Evolutionary conservation across 2,888 invertebrate genomes (phyloP).

Genomic region (Tiphia femorata): DNA sequence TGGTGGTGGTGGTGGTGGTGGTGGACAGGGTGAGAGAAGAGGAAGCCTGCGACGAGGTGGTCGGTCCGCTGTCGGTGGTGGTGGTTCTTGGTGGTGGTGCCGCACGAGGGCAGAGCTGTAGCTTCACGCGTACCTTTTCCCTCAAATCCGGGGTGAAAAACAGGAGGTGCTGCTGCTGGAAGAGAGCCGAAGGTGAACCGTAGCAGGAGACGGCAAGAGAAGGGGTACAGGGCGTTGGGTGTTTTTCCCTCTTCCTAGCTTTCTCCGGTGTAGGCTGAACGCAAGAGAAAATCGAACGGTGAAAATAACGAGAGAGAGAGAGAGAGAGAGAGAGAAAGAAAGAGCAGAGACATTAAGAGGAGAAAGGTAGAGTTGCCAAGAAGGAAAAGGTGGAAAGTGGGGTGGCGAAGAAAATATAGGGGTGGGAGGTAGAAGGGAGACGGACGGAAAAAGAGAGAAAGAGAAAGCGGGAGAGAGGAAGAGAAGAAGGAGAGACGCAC

Average conservation of each 20-base stretch:
- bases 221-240: neutral
- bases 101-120: conserved; percentile 37
- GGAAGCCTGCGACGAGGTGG: neutral
- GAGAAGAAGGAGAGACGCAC: conserved; percentile 13
- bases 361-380: too few relatives aligned
- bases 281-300: too few relatives aligned
- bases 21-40: neutral
- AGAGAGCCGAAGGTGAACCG: too few relatives aligned
- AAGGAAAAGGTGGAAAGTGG: conserved; percentile 7
- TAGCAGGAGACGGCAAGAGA: neutral
- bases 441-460: neutral
- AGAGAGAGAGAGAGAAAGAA: conserved; percentile 4
- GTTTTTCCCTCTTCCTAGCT: too few relatives aligned
- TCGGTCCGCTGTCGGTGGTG: neutral
- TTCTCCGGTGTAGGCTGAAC: too few relatives aligned
- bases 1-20: neutral
- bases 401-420: too few relatives aligned
- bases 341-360: conserved; percentile 5
- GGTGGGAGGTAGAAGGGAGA: neutral
- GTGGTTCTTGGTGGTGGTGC: conserved; percentile 9
- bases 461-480: neutral
- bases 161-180: too few relatives aligned
- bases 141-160: conserved; percentile 3
- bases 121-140: conserved; percentile 26
- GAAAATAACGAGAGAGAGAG: conserved; percentile 10